phyloP scores from a whole-genome alignment of 2,797 vertebrate genomes.

The Ibycter americanus region DNA sequence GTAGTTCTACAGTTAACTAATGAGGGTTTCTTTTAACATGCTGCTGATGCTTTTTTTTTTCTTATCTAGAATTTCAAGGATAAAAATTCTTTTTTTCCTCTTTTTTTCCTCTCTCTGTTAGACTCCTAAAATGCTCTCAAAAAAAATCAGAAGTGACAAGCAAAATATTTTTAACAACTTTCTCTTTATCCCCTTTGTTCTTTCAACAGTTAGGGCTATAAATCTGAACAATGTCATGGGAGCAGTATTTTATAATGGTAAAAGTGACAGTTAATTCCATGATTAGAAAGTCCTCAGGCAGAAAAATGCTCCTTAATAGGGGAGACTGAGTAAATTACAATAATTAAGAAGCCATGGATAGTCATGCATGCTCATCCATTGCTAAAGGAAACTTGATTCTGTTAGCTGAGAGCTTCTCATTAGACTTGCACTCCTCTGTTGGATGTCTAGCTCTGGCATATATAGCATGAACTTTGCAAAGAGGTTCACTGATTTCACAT shows the following conservation, averaged over 20 bases:
- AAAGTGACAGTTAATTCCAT: conserved; percentile 10
- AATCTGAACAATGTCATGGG: not conserved
- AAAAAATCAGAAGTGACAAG: not conserved
- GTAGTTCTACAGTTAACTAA: not conserved
- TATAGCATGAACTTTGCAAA: not conserved
- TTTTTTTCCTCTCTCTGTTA: not conserved
- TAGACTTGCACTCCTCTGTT: not conserved
- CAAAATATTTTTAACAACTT: not conserved
- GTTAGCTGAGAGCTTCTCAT: not conserved
- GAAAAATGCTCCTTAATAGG: not conserved
- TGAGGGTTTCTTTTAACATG: not conserved
- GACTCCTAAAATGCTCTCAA: not conserved
- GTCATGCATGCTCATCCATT: not conserved
- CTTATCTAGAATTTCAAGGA: not conserved
- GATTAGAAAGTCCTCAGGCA: not conserved
- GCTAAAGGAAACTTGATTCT: not conserved
- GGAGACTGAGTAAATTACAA: not conserved
- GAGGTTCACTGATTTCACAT: not conserved
- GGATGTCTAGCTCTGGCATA: not conserved
- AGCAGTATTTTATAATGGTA: not conserved
- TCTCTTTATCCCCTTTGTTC: not conserved
- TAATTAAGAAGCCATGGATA: conserved; percentile 12
- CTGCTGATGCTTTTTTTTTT: not conserved
- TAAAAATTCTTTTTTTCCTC: not conserved
- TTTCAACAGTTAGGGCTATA: not conserved